Evolutionary conservation across 2,113 vertebrate genomes (phyloP).

Genomic region (Perognathus longimembris): DNA sequence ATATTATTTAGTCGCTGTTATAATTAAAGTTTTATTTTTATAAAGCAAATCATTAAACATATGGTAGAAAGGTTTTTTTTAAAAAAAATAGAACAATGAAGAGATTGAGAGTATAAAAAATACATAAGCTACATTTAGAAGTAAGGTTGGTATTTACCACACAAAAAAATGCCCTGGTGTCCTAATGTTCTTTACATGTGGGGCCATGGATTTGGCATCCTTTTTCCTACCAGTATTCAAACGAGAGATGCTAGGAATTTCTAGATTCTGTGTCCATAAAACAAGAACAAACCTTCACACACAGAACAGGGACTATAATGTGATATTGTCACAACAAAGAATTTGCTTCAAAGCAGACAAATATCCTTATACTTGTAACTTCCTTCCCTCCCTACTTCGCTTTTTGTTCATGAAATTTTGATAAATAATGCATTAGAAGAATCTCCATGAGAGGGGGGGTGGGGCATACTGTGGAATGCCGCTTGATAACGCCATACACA

Average conservation of each 20-base stretch:
- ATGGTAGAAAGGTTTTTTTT: not conserved
- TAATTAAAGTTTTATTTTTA: conserved; percentile 51
- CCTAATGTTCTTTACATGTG: not conserved
- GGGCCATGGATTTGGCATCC: not conserved
- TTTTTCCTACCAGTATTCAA: conserved; percentile 4
- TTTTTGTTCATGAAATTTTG: conserved; percentile 60
- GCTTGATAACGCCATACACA: conserved; percentile 71
- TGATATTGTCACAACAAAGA: conserved; percentile 38
- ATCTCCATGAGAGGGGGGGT: not conserved
- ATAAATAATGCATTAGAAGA: conserved; percentile 65
- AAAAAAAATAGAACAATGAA: conserved; percentile 26
- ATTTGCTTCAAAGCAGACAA: conserved; percentile 57
- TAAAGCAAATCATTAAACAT: conserved; percentile 41
- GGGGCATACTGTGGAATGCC: conserved; percentile 48
- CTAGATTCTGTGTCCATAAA: conserved; percentile 1
- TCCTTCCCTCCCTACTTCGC: conserved; percentile 25
- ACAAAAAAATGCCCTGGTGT: not conserved
- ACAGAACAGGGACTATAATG: conserved; percentile 41
- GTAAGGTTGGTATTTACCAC: not conserved
- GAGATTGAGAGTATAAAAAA: conserved; percentile 22
- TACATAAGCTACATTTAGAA: conserved; percentile 45
- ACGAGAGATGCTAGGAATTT: not conserved
- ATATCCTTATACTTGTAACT: conserved; percentile 46
- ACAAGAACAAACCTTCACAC: conserved; percentile 38
- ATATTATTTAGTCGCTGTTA: conserved; percentile 53